Base-by-base conservation (phyloP, 2,888 invertebrate species). In the Drosophila pullipes region DNA sequence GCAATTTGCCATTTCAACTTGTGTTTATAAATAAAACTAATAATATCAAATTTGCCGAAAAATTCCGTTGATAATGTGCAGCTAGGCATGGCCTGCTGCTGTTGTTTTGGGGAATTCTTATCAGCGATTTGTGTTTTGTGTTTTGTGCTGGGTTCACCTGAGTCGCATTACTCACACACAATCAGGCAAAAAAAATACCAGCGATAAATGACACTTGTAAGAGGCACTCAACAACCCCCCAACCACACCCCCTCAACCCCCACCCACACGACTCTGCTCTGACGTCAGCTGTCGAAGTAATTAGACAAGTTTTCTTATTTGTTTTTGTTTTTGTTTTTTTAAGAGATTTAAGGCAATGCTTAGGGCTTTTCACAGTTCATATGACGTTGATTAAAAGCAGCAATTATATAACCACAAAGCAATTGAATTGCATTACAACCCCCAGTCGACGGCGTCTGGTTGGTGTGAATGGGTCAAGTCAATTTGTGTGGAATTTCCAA, bases 41-140 rank as follows among this genome's bases (percentile, higher is more conserved):
- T 53, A 61, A 58, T 58, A 52, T 28, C 67, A 65, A 58, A 16
- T 58, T 60, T 58, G 73, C 25, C 75, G 61, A 80, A 78, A 79
- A 79, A 81, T 78, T 78, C 78, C 78, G 80, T 78, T 80, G 80
- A 78, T 78, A 80, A 78, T 80, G 70, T 58, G 39, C 65, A 66
- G 28, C 60, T 62, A 47, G 61, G 16, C 47, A 47, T 47, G 25
- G 16, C 35, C 13, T 5, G 35, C 13, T 35, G 35, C 13, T 35
- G 16, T 35, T 16, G 16, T 16, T 35, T 35, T 35, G 13, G 25
- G 25, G 47, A 9, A 25, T 61, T 55, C 31, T 78, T 75, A 78
- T 80, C 81, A 75, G 63, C 41, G 50, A 63, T 67, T 35, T 30
- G 25, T 55, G 69, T 58, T 33, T 11, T 33, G 33, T 47, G 61